phyloP scores from a whole-genome alignment of 2,113 vertebrate genomes.

The Austrofundulus limnaeus region DNA sequence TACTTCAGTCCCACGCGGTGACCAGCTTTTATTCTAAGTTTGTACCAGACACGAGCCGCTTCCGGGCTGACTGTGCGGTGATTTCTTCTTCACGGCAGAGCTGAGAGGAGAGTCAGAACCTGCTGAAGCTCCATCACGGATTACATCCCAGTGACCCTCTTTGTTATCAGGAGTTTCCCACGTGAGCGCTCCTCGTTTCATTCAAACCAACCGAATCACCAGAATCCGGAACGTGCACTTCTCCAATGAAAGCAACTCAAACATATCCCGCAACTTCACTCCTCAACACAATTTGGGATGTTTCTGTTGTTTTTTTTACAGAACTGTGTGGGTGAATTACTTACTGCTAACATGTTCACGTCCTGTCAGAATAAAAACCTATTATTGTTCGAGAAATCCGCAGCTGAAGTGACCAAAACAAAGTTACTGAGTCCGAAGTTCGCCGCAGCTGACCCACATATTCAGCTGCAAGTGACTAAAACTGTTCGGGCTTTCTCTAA shows the following conservation, averaged over 20 bases:
- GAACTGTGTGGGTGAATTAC: not conserved
- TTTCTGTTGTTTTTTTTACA: not conserved
- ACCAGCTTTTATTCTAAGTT: too few relatives aligned
- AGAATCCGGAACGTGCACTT: constrained; percentile 18
- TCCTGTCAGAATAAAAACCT: not conserved
- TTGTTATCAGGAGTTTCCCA: constrained; percentile 17
- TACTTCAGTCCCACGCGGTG: not conserved
- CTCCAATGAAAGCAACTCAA: too few relatives aligned
- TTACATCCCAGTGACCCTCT: not conserved
- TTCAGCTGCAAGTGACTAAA: not conserved
- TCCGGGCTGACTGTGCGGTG: too few relatives aligned
- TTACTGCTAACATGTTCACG: constrained; percentile 4
- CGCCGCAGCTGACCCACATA: constrained; percentile 32
- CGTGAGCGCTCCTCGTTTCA: constrained; percentile 4
- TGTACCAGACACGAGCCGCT: too few relatives aligned
- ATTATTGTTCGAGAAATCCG: not conserved
- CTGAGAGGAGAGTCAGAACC: too few relatives aligned
- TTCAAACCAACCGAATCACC: constrained; percentile 25
- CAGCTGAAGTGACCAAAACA: not conserved
- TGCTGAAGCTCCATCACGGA: constrained; percentile 23
- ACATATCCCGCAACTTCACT: not conserved
- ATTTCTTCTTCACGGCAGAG: too few relatives aligned
- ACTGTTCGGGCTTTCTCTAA: constrained; percentile 16
- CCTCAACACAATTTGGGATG: too few relatives aligned
- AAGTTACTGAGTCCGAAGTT: constrained; percentile 31